Base-by-base conservation (phyloP, 2,888 invertebrate genomes). In the Philhelius pedissequus region DNA sequence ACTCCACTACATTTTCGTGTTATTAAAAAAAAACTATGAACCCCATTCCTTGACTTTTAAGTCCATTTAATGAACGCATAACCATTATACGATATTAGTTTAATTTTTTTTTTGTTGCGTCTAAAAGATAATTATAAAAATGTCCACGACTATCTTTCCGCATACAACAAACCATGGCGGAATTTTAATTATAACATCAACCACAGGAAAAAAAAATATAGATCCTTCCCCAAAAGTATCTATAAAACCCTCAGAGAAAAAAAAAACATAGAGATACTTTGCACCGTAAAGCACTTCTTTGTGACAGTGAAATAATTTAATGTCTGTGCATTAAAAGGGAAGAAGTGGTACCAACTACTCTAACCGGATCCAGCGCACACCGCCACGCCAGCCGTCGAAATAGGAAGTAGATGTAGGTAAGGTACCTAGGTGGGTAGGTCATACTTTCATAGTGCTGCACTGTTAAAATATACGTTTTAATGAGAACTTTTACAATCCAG, bases 271-370 rank as follows among this genome's bases (percentile, higher is more conserved):
- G 11, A 52, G 35, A 68, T 48, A 69, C 54, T 77, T 78, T 83
- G 74, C 77, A 74, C 64, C 66, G 35, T 60, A 62, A 73, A 83
- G 69, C 74, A 74, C 50, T 58, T 18, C 30, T 68, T 32, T 69
- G 75, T 84, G 84, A 80, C 84, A 84, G 84, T 80, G 71, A 79
- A 76, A 84, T 84, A 79, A 84, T 84, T 80, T 84, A 79, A 76
- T 80, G 84, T 80, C 84, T 75, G 60, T 43, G 62, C 52, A 54
- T 64, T 48, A 74, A 79, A 68, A 73, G 60, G 43, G 74, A 62
- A 43, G 43, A 35, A 45, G 58, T 70, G 20, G 13, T 5, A 8
- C 4, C 2, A 0, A 3, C 40, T 25, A 83, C 64, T 45, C 66
- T 60, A 27, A 69, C 80, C 62, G 74, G 74, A 80, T 22, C 18